Base-by-base conservation (phyloP, 2,888 invertebrate species). In the Drosophila subquinaria region DNA sequence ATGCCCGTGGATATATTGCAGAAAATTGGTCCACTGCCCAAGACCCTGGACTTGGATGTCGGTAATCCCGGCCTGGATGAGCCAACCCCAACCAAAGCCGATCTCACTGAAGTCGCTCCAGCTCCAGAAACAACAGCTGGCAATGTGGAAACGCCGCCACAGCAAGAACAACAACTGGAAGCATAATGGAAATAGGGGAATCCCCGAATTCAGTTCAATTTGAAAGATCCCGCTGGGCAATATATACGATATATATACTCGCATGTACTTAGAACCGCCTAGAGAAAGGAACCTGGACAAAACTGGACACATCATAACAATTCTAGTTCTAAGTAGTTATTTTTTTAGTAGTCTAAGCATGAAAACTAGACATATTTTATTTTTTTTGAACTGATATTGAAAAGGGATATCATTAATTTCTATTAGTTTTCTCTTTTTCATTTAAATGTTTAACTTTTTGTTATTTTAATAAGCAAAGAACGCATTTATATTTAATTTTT, bases 1-100 rank as follows among this genome's bases (percentile, higher is more conserved):
- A 89, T 88, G 75, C 86, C 88, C 4, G 78, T 80, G 33, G 86
- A 86, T 35, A 84, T 89, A 62, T 60, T 84, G 51, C 76, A 89
- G 33, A 52, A 81, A 23, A 70, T 84, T 23, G 84, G 84, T 6
- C 84, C 84, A 3, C 56, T 84, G 51, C 84, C 84, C 15, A 84
- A 84, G 52, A 84, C 89, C 1, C 59, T 84, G 0, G 84, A 84
- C 47, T 55, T 84, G 57, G 84, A 89, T 27, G 78, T 63, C 1
- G 68, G 56, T 6, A 65, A 45, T 48, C 8, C 48, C 15, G 43
- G 67, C 20, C 23, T 51, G 6, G 83, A 82, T 17, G 73, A 71
- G 13, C n/a, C 9, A 17, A 17, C 17, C 13, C 48, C 55, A 27
- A 43, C 47, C 47, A 47, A n/a, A n/a, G 17, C 38, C 50, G 84